These are phyloP conservation scores for Sanderia malayensis DNA, from an alignment of 30 jellyfish, hydroid and myxozoan species.

Conservation along the genomic window DNA sequence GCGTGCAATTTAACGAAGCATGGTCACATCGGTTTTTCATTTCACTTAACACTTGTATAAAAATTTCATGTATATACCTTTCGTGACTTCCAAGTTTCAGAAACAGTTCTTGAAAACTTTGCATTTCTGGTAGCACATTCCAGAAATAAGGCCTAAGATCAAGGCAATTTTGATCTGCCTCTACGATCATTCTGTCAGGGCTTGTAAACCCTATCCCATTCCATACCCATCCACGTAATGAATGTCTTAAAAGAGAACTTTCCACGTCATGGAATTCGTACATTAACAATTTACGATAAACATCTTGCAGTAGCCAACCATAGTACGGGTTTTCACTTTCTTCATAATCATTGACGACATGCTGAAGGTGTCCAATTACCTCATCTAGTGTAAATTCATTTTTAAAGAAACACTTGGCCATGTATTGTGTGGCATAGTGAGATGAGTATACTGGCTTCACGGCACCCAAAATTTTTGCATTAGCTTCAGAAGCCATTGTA, in stretches of 20 bases:
- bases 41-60: neutral
- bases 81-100: neutral
- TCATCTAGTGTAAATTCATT: neutral
- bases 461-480: constrained; percentile 17
- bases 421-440: neutral
- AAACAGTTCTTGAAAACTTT: neutral
- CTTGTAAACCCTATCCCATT: constrained; percentile 22
- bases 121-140: constrained; percentile 17
- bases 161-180: neutral
- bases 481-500: neutral
- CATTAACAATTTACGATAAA: neutral
- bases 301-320: constrained; percentile 4
- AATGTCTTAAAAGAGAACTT: neutral
- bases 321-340: neutral
- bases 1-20: neutral
- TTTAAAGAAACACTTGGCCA: neutral
- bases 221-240: constrained; percentile 28
- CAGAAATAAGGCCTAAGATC: constrained; percentile 33
- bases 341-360: neutral
- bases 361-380: constrained; percentile 7
- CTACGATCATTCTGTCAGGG: constrained; percentile 14
- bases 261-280: neutral
- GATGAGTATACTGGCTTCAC: constrained; percentile 4
- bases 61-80: neutral
- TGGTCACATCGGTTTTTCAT: neutral